A percentile compares a stretch with the other conserved stretches of the same genome.
These are phyloP conservation scores for Drosophila histrio DNA, from an alignment of 2,888 invertebrate genomes.

Conservation along the genomic window DNA sequence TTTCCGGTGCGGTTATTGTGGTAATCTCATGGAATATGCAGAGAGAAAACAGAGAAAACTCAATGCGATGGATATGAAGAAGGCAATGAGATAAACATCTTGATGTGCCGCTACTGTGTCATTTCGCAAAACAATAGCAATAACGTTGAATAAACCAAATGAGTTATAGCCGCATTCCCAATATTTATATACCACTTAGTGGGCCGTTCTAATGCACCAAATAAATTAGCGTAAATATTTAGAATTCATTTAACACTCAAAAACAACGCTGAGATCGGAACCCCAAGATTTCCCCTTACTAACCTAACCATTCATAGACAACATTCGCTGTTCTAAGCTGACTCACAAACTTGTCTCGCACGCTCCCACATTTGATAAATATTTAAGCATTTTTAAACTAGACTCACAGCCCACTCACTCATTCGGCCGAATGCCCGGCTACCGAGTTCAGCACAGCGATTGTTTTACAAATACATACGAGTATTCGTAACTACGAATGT, in stretches of 20 bases:
- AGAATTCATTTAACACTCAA: slow-evolving; percentile 70
- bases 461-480: slow-evolving; percentile 32
- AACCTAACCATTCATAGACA: slow-evolving; percentile 9
- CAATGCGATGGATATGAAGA: slow-evolving; percentile 25
- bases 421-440: slow-evolving; percentile 46
- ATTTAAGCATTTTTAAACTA: slow-evolving; percentile 70
- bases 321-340: slow-evolving; percentile 46
- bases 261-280: slow-evolving; percentile 8
- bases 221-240: slow-evolving; percentile 76
- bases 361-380: slow-evolving; percentile 78
- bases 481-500: slow-evolving; percentile 30
- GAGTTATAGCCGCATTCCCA: slow-evolving; percentile 45
- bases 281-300: not conserved
- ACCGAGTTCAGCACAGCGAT: slow-evolving; percentile 65
- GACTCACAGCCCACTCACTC: slow-evolving; percentile 47
- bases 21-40: slow-evolving; percentile 46
- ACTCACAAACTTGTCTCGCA: slow-evolving; percentile 74
- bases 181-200: slow-evolving; percentile 72
- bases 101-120: slow-evolving; percentile 33
- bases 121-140: slow-evolving; percentile 16
- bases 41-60: slow-evolving; percentile 34
- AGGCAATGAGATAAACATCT: slow-evolving; percentile 28
- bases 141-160: slow-evolving; percentile 13
- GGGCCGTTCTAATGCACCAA: slow-evolving; percentile 65
- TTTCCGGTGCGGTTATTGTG: slow-evolving; percentile 73